A percentile compares a stretch with the other conserved stretches of the same genome.
These are phyloP conservation scores for Calliphora vomitoria DNA, from an alignment of 2,888 invertebrate species.

Conservation along the genomic window DNA sequence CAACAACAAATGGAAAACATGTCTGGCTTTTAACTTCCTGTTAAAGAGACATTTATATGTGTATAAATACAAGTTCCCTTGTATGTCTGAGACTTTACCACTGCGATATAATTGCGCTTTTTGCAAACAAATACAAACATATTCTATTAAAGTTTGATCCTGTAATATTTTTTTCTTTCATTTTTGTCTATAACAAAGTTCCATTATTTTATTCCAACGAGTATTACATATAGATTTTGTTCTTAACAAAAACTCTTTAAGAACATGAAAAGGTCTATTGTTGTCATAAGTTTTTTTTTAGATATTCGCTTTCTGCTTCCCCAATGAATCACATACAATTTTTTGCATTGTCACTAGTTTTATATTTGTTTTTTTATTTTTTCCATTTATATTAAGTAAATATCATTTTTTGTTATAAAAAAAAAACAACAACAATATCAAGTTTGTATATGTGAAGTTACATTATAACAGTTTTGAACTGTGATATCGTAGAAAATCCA, in stretches of 20 bases:
- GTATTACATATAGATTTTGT: neutral
- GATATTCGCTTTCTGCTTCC: neutral
- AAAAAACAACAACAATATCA: neutral
- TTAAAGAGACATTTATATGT: constrained; percentile 16
- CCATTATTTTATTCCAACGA: too few relatives aligned
- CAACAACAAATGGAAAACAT: neutral
- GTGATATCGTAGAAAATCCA: constrained; percentile 2
- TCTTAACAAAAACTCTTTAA: constrained; percentile 6
- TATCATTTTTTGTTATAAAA: constrained; percentile 4
- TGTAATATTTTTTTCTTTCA: neutral
- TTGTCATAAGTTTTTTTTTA: constrained; percentile 2
- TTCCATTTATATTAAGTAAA: constrained; percentile 1
- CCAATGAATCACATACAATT: neutral
- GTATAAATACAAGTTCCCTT: neutral
- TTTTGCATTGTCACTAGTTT: neutral
- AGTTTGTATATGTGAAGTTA: neutral
- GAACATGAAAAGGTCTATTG: constrained; percentile 2
- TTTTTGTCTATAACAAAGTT: neutral
- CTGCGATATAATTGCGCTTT: neutral
- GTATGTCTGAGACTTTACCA: too few relatives aligned
- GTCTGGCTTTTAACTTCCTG: constrained; percentile 17
- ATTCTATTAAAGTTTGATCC: neutral
- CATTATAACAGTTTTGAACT: constrained; percentile 9
- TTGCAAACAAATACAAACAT: neutral
- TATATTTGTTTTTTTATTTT: neutral